Base-by-base conservation (phyloP, 2,797 vertebrate species). In the Helarctos malayanus region DNA sequence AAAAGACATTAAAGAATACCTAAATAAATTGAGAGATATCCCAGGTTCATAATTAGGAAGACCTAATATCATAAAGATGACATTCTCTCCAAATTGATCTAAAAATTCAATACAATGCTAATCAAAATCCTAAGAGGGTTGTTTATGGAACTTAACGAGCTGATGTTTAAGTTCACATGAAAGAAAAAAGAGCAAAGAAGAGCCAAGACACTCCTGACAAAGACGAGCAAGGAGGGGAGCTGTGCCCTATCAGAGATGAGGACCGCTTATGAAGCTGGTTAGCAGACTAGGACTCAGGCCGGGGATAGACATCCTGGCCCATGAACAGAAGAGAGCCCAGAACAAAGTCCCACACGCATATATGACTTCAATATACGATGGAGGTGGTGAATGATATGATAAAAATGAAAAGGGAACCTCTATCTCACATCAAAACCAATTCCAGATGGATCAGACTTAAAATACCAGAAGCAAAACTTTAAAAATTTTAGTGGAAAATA, bases 361-460 rank as follows among this genome's bases (percentile, higher is more conserved):
- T 18, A 29, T 27, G 61, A 91, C n/a, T 71, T 63, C 59, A 88
- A 56, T 79, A 73, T 32, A 49, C 7, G 25, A 87, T 29, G 71
- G 52, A 59, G 11, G 38, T 32, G n/a, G 57, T 69, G 16, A 91
- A 79, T 68, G 83, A 45, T 63, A 25, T 81, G 19, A 45, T 68
- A 78, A 95, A 92, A 92, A 8, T 81, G 71, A 84, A 90, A 94
- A 65, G 1, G 41, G 52, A 91, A 81, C 5, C 12, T 94, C 12
- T 85, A 56, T 89, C 93, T 92, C 52, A 95, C 12, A 89, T 79
- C 56, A 94, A 90, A 83, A 79, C 15, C 61, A 88, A 79, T 63
- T 96, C 49, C 73, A 83, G 19, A 61, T 61, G 12, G 18, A 93
- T 47, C 23, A 13, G 32, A 84, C 14, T 45, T 83, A 86, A 93